Percentiles rank a stretch among this genome's conserved stretches.
These are phyloP conservation scores for Oncorhynchus tshawytscha DNA, from an alignment of 2,113 vertebrate species.

Conservation along the genomic window DNA sequence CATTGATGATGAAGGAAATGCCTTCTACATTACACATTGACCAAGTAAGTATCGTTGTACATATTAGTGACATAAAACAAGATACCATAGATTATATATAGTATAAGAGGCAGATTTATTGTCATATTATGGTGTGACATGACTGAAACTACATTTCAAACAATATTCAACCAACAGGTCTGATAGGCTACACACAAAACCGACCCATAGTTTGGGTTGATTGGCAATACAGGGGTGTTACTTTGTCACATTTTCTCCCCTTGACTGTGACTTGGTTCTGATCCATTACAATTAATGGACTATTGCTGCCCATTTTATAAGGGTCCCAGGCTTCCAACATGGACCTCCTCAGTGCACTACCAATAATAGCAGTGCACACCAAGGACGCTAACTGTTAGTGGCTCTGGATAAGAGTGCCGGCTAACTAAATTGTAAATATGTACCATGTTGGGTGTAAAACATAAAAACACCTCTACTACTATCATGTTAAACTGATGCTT, in stretches of 20 bases:
- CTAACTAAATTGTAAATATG: not conserved
- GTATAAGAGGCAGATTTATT: no score
- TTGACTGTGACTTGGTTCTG: conserved; percentile 15
- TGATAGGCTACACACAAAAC: no score
- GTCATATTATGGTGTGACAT: not conserved
- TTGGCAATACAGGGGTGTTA: not conserved
- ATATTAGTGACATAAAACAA: no score
- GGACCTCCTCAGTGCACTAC: conserved; percentile 21
- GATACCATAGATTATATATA: no score
- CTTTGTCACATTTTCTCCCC: not conserved
- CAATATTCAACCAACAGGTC: no score
- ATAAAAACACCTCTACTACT: not conserved
- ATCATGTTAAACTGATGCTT: not conserved
- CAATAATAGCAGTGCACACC: conserved; percentile 27
- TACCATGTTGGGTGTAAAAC: not conserved
- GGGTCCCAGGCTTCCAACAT: no score
- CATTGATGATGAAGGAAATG: not conserved
- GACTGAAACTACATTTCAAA: not conserved
- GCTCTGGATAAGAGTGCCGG: no score
- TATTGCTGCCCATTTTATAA: no score
- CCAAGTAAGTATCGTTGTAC: no score
- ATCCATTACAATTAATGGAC: not conserved
- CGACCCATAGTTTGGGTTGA: not conserved
- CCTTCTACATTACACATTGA: not conserved
- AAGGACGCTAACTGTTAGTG: not conserved